Conservation (phyloP, 2,888 invertebrate species). For the Eurytoma californica region DNA sequence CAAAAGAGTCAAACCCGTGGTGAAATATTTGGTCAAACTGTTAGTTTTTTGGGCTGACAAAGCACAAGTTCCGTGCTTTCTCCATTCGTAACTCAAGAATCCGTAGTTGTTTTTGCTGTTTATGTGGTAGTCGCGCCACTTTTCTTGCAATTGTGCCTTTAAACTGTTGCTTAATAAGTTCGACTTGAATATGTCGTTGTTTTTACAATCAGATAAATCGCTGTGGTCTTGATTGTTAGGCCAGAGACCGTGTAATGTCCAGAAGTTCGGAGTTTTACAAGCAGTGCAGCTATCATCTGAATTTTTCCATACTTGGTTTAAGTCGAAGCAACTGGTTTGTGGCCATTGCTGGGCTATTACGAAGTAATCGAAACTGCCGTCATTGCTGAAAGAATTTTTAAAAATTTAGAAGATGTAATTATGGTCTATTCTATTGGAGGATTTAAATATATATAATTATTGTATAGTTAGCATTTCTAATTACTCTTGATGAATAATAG, state of each 20-base stretch:
- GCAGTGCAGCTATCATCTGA: neutral
- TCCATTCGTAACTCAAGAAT: conserved; percentile 33
- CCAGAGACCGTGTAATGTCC: conserved; percentile 46
- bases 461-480: too few species aligned
- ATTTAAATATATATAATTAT: too few species aligned
- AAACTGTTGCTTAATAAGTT: neutral
- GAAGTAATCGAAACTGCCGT: neutral
- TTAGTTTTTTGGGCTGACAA: neutral
- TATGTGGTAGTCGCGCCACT: neutral
- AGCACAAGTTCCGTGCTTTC: conserved; percentile 37
- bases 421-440: too few species aligned
- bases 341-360: conserved; percentile 22
- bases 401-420: too few species aligned
- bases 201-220: neutral
- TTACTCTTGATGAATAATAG: too few species aligned
- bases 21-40: conserved; percentile 20
- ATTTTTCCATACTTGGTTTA: conserved; percentile 8
- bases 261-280: neutral
- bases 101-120: neutral
- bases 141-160: neutral
- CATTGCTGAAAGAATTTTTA: neutral
- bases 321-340: conserved; percentile 11
- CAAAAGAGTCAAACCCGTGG: conserved; percentile 1
- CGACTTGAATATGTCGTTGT: neutral
- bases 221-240: neutral